Evolutionary conservation across 23 tunicate genomes (phyloP).

Genomic region (Trididemnum clinides): DNA sequence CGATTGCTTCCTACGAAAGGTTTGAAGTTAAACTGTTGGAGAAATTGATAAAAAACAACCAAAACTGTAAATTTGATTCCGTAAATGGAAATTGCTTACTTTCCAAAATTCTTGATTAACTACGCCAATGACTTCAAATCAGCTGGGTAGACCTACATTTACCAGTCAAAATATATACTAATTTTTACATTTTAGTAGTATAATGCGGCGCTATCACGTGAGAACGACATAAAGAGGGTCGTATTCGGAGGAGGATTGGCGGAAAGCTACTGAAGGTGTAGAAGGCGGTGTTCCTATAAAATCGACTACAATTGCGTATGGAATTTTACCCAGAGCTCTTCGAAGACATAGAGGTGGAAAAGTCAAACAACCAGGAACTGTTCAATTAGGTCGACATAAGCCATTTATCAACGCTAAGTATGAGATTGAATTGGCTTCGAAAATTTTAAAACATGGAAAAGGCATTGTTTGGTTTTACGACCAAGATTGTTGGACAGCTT

Average conservation of each 20-base stretch:
- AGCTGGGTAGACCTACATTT: too few species aligned
- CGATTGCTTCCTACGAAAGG: too few species aligned
- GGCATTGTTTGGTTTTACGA: conserved; percentile 6
- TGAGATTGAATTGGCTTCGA: neutral
- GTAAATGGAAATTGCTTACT: too few species aligned
- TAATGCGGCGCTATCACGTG: neutral
- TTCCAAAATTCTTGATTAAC: too few species aligned
- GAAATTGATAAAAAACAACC: too few species aligned
- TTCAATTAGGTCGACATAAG: neutral
- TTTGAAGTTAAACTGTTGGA: too few species aligned
- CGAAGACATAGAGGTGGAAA: neutral
- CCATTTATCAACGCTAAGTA: neutral
- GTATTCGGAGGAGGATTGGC: conserved; percentile 6
- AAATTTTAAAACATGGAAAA: neutral
- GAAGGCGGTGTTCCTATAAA: neutral
- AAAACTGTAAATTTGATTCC: too few species aligned
- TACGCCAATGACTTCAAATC: too few species aligned
- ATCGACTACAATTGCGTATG: neutral
- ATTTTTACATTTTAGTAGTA: too few species aligned
- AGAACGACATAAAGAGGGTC: neutral
- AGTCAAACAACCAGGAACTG: neutral
- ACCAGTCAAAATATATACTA: too few species aligned
- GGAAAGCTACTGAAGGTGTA: neutral
- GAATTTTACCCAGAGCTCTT: neutral
- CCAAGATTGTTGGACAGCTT: neutral